A percentile compares a stretch with the other conserved stretches of the same genome.
Evolutionary conservation across 2,113 vertebrate species (phyloP).

Genomic region (Perognathus longimembris): DNA sequence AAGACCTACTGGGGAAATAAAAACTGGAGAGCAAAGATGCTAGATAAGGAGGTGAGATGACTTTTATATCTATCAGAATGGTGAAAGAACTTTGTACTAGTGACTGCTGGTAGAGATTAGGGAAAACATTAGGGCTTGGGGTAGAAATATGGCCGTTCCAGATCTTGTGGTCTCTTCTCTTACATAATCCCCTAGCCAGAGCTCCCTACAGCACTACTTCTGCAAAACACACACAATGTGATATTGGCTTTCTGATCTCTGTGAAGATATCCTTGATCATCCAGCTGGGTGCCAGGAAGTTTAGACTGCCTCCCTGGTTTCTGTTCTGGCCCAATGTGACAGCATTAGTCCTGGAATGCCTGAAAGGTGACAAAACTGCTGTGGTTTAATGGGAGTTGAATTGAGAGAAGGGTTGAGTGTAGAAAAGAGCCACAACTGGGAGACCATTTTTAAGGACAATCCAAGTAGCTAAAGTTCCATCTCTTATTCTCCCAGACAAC

Average conservation of each 20-base stretch:
- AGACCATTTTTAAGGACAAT: background rate
- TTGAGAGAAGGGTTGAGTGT: background rate
- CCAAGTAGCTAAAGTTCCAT: background rate
- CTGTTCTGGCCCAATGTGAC: background rate
- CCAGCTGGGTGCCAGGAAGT: background rate
- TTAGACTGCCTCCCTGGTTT: background rate
- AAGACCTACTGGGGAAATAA: background rate
- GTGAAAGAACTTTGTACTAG: background rate
- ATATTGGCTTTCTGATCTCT: accelerated
- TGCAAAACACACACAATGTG: background rate
- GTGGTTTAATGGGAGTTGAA: background rate
- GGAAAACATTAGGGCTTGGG: background rate
- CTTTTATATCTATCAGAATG: background rate
- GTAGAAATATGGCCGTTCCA: background rate
- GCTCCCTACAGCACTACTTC: background rate
- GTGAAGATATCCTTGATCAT: background rate
- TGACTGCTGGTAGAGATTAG: background rate
- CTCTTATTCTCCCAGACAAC: background rate
- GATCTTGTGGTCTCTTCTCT: background rate
- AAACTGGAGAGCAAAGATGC: background rate
- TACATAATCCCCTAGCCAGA: background rate
- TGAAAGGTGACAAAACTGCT: background rate
- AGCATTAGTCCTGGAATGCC: accelerated
- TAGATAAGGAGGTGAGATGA: background rate
- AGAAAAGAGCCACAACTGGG: background rate